Base-by-base conservation (phyloP, 1,140 invertebrate species). In the Trichogramma pretiosum region DNA sequence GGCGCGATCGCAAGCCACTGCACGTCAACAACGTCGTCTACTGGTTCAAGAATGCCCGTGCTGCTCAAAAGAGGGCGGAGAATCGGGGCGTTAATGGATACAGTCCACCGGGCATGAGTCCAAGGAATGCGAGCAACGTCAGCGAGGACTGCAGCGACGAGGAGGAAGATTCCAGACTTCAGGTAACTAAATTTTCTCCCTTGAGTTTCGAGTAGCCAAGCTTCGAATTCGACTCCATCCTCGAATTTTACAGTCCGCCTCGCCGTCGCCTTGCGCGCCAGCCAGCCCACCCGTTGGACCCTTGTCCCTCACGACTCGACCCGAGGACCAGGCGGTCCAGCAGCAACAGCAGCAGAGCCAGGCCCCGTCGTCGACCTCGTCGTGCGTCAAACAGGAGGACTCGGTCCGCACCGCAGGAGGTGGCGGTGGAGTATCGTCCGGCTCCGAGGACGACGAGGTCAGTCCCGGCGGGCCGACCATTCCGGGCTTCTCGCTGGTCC, bases 21-120 rank as follows among this genome's bases (percentile, higher is more conserved):
- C 93, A 98, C 68, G 84, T 96, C 1, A 95, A 95, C 61, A 98
- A 98, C 65, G 92, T 98, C 10, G 93, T 97, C 17, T 97, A 97
- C 67, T 98, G 94, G 94, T 98, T 98, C 66, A 98, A 98, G 70
- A 98, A 98, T 65, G 93, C 94, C 0, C 76, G 94, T 43, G 94
- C 94, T 9, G 93, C 94, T 2, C 88, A 93, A 65, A 93, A 96
- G 62, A 74, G 93, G 32, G 85, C 87, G 1, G 87, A 89, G 68
- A 78, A 83, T 44, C 74, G 87, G 5, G 75, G 74, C 16, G 59
- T 72, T 37, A 74, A 68, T 52, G 69, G 68, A 1, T 70, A 67
- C 45, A 70, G 67, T 59, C 70, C 64, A 30, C 68, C 64, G 19
- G 68, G 70, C 19, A 56, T 70, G 5, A 73, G 70, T 53, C 70